Evolutionary conservation across 2,113 vertebrate genomes (phyloP).

Genomic region (Corvus hawaiiensis): DNA sequence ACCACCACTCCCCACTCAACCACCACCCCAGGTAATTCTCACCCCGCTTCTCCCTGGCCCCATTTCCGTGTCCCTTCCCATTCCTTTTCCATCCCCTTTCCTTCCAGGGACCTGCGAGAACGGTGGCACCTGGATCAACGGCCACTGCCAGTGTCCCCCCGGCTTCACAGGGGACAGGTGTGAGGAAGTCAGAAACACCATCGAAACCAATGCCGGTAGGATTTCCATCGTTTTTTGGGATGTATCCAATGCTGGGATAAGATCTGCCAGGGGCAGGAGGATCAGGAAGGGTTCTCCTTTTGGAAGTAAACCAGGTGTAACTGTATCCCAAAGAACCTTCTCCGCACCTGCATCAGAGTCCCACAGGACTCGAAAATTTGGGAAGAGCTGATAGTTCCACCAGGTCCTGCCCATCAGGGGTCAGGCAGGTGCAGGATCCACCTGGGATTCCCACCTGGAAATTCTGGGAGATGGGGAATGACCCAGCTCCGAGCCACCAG

Average conservation of each 20-base stretch:
- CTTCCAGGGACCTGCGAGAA: not conserved
- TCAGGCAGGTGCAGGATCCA: not conserved
- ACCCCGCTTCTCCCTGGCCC: accelerated
- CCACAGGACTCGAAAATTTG: not conserved
- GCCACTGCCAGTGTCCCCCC: not conserved
- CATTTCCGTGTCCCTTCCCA: accelerated
- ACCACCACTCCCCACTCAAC: not conserved
- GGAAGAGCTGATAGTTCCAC: not conserved
- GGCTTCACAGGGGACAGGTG: not conserved
- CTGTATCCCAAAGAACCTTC: accelerated
- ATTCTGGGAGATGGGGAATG: not conserved
- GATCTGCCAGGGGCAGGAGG: accelerated
- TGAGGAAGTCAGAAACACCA: not conserved
- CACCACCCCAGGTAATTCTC: not conserved
- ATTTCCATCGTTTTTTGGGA: not conserved
- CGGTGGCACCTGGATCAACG: not conserved
- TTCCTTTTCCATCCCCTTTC: not conserved
- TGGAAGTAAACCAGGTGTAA: too few species aligned
- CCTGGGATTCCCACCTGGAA: not conserved
- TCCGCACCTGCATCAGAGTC: accelerated
- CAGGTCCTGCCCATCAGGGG: too few species aligned
- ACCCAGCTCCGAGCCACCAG: too few species aligned
- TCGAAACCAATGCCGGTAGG: not conserved
- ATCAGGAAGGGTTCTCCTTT: not conserved
- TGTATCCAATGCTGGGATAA: accelerated